These are phyloP conservation scores for Geodia barretti DNA, from an alignment of 37 sponge, comb jelly and placozoan genomes.

Conservation along the genomic window DNA sequence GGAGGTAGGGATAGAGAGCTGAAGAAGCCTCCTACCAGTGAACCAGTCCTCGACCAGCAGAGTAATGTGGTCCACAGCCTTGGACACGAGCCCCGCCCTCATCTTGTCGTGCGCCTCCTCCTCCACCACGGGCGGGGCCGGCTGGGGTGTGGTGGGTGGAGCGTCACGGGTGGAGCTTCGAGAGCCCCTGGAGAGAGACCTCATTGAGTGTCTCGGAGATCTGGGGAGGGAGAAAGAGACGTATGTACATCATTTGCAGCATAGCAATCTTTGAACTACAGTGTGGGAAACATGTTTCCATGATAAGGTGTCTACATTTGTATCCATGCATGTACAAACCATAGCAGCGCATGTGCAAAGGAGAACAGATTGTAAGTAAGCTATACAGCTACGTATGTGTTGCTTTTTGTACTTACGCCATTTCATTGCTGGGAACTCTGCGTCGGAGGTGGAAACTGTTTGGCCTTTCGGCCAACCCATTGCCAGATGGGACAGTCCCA, in stretches of 20 bases:
- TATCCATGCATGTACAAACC: no score
- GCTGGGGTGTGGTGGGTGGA: not conserved
- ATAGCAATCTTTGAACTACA: no score
- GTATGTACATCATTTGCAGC: not conserved
- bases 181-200: not conserved
- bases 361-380: no score
- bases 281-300: no score
- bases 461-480: not conserved
- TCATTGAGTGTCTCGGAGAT: not conserved
- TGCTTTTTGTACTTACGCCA: not conserved
- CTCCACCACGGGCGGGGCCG: not conserved
- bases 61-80: slow-evolving; percentile 54
- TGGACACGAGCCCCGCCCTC: slow-evolving; percentile 77
- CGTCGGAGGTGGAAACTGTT: not conserved
- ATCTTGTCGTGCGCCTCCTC: slow-evolving; percentile 66
- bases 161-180: not conserved
- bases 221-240: not conserved
- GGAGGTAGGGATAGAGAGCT: not conserved
- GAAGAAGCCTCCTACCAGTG: slow-evolving; percentile 29
- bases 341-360: no score
- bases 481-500: not conserved
- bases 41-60: slow-evolving; percentile 80
- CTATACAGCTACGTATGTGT: not conserved
- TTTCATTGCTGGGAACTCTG: not conserved
- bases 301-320: no score